Conservation (phyloP, 2,113 vertebrate species). For the Chloroceryle aenea region DNA sequence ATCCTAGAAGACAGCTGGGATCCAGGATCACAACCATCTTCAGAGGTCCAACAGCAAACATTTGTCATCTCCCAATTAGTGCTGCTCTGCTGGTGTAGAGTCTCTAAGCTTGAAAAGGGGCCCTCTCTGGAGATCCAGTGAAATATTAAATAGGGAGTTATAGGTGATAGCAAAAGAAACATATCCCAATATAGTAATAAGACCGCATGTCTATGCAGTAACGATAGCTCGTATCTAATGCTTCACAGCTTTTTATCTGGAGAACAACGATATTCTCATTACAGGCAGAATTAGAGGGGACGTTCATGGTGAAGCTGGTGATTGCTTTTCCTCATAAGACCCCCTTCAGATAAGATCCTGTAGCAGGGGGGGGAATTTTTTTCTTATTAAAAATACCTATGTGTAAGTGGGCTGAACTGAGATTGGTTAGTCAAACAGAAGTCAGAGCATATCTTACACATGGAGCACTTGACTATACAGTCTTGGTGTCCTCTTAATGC, state of each 20-base stretch:
- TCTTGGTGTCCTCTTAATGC: background rate
- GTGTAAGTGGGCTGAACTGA: background rate
- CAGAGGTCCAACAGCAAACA: background rate
- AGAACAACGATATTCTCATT: background rate
- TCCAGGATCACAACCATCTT: background rate
- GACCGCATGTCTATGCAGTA: background rate
- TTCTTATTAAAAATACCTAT: background rate
- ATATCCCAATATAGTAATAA: background rate
- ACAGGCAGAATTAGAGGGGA: background rate
- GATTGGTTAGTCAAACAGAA: background rate
- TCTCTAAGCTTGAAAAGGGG: background rate
- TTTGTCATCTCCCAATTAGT: background rate
- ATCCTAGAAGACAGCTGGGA: background rate
- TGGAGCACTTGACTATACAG: background rate
- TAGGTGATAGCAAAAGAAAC: background rate
- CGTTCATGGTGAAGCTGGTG: background rate
- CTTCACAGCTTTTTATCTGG: background rate
- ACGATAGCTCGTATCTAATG: background rate
- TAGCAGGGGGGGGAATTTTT: accelerated
- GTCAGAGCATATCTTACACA: background rate
- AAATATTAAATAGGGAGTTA: background rate
- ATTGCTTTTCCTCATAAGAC: background rate
- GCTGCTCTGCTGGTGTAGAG: background rate
- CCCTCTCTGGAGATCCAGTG: background rate
- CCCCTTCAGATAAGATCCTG: background rate